Conservation (phyloP, 2,888 invertebrate genomes). For the Trichogramma dendrolimi region DNA sequence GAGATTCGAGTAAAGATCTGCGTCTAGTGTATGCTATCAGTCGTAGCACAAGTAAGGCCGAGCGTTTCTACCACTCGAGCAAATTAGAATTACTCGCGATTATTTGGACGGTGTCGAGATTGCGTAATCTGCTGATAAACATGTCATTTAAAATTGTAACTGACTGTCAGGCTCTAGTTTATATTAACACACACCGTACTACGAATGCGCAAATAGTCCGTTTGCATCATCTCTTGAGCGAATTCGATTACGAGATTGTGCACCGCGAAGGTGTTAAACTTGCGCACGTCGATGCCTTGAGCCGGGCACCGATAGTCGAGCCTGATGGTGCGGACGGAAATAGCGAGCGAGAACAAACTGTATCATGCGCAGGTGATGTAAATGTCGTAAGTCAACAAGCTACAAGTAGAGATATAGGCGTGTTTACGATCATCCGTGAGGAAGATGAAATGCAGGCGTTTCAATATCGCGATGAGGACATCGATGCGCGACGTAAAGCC, state of each 20-base stretch:
- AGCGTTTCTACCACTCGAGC: not conserved
- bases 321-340: not conserved
- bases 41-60: too few species aligned
- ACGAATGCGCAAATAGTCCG: constrained; percentile 18
- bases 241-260: constrained; percentile 16
- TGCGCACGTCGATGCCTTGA: constrained; percentile 21
- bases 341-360: too few species aligned
- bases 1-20: not conserved
- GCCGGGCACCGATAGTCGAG: constrained; percentile 10
- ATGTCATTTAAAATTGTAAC: not conserved
- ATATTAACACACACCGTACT: constrained; percentile 12
- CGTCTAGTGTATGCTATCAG: not conserved
- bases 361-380: too few species aligned
- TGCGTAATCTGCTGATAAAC: constrained; percentile 13
- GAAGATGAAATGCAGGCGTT: constrained; percentile 15
- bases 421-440: constrained; percentile 1
- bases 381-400: too few species aligned
- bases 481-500: too few species aligned
- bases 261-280: constrained; percentile 13
- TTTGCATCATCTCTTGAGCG: not conserved
- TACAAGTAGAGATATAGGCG: too few species aligned
- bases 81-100: constrained; percentile 13
- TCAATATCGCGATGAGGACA: not conserved
- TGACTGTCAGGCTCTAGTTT: constrained; percentile 9
- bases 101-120: constrained; percentile 11